Percentiles rank a stretch among this genome's conserved stretches.
These are phyloP conservation scores for Galeruca laticollis DNA, from an alignment of 2,888 invertebrate species.

Conservation along the genomic window DNA sequence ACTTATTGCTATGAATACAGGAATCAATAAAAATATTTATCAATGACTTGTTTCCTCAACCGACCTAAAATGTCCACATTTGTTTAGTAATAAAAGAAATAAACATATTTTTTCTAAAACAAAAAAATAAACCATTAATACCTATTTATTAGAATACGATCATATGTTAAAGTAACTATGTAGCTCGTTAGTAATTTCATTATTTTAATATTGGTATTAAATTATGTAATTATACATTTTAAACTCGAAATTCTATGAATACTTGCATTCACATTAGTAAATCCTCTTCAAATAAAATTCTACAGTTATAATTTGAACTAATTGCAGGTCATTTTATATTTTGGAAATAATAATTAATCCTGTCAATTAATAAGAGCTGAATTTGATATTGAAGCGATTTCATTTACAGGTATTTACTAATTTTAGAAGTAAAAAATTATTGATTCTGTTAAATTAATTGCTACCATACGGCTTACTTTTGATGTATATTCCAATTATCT, in stretches of 20 bases:
- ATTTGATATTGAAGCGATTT: neutral
- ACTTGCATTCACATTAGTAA: slow-evolving; percentile 5
- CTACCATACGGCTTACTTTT: neutral
- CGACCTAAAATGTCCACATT: too few relatives aligned
- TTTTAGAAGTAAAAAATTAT: neutral
- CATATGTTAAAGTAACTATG: neutral
- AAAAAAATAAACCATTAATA: too few relatives aligned
- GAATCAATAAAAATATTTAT: too few relatives aligned
- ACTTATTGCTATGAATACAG: too few relatives aligned
- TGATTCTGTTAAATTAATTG: neutral
- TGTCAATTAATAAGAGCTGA: neutral
- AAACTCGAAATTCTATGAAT: neutral
- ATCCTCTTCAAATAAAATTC: slow-evolving; percentile 3
- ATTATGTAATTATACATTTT: neutral
- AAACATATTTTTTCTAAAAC: too few relatives aligned
- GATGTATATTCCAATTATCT: neutral
- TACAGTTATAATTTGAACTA: neutral
- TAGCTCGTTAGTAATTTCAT: neutral
- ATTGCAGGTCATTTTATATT: neutral
- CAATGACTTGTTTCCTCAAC: too few relatives aligned
- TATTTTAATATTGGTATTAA: neutral
- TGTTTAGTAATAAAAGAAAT: too few relatives aligned
- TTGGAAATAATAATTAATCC: slow-evolving; percentile 6
- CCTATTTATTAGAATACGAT: too few relatives aligned
- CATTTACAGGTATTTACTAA: slow-evolving; percentile 3